Base-by-base conservation (phyloP, 2,797 vertebrate genomes). In the Argya squamiceps region DNA sequence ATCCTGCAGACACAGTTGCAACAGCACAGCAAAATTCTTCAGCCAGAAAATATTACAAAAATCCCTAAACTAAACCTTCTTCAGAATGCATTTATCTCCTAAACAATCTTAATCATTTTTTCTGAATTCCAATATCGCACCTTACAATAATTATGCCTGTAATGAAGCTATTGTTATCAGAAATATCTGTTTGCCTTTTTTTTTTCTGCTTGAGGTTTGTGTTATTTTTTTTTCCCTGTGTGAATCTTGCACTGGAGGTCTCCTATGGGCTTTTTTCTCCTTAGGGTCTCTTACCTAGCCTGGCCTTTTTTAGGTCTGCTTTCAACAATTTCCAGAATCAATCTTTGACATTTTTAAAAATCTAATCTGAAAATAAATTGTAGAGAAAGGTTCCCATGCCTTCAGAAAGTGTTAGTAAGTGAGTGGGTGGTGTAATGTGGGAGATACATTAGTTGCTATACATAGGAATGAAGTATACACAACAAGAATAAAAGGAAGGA, bases 401-500 rank as follows among this genome's bases (percentile, higher is more conserved):
- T 96, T 97, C 30, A 75, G 70, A 92, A 84, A 93, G 87, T 91
- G 83, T 88, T 85, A 84, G 62, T 88, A 64, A 83, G 58, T 55
- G 58, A 49, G 88, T 91, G 43, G 93, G 84, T 69, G 58, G 78
- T 84, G 83, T 87, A 84, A 94, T 59, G 92, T 96, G 89, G 92
- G 75, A 93, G 89, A 92, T 82, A 53, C 26, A 90, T 85, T 88
- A 88, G 91, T 81, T 90, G 49, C 92, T 97, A 87, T 92, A 87
- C 83, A 92, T 83, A 92, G 87, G 71, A 95, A 76, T 70, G 79
- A 88, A 82, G 44, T 59, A 74, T 88, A 49, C 30, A 53, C 67
- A 92, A 77, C 30, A 91, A 88, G 79, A 93, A 81, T 84, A 78
- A 85, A 75, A 91, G 34, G 53, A 83, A 50, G 43, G 60, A 90